phyloP scores from a whole-genome alignment of 2,888 invertebrate genomes.

The Eledone cirrhosa region DNA sequence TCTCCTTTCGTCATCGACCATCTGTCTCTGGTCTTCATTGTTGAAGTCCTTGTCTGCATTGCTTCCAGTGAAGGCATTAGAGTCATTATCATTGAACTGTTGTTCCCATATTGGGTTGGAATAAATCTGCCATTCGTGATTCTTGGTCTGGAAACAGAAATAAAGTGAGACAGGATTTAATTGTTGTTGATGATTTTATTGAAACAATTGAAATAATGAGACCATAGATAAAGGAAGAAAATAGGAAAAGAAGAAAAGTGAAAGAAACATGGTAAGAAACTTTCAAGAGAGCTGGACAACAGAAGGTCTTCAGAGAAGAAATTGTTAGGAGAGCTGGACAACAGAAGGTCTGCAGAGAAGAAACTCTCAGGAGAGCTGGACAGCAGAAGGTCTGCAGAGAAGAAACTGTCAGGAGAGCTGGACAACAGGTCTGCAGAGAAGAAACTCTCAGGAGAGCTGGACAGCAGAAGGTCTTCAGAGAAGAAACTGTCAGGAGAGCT shows the following conservation, averaged over 20 bases:
- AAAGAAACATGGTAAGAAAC: conserved; percentile 1
- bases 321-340: no score
- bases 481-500: no score
- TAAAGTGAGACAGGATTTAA: background rate
- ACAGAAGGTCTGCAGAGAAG: no score
- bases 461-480: no score
- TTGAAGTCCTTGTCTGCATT: background rate
- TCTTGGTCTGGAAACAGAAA: conserved; percentile 53
- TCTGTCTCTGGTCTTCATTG: background rate
- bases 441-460: no score
- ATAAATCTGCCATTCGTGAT: conserved; percentile 83
- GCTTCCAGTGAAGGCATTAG: background rate
- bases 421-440: no score
- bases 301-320: no score
- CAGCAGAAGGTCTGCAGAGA: no score
- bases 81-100: conserved; percentile 74
- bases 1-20: background rate
- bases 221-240: background rate
- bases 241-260: conserved; percentile 28
- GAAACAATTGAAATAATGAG: background rate
- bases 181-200: no score
- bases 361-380: no score
- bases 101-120: conserved; percentile 38
- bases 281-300: no score
- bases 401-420: no score